A percentile compares a stretch with the other conserved stretches of the same genome.
Conservation (phyloP, 1,140 invertebrate genomes). For the Euura lappo region DNA sequence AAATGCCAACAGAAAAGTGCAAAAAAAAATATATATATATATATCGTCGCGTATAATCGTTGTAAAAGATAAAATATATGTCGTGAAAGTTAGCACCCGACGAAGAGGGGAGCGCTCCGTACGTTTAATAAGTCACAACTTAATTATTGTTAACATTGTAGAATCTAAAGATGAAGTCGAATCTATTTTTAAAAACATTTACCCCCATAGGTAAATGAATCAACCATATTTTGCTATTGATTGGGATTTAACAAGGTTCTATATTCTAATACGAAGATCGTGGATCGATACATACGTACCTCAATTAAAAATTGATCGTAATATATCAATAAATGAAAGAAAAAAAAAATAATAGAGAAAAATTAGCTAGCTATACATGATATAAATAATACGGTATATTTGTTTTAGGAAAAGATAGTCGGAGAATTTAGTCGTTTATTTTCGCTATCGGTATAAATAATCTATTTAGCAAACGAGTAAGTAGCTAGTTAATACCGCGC, state of each 20-base stretch:
- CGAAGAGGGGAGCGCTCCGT: not conserved
- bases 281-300: slow-evolving; percentile 56
- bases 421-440: slow-evolving; percentile 49
- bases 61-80: not conserved
- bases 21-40: slow-evolving; percentile 8
- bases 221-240: slow-evolving; percentile 57
- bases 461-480: not conserved
- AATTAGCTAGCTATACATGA: slow-evolving; percentile 39
- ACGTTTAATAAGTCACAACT: slow-evolving; percentile 35
- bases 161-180: slow-evolving; percentile 53
- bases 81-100: slow-evolving; percentile 7
- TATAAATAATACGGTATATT: slow-evolving; percentile 39
- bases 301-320: slow-evolving; percentile 50
- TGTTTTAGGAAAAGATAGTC: slow-evolving; percentile 43
- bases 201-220: slow-evolving; percentile 41
- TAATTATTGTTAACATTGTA: slow-evolving; percentile 45
- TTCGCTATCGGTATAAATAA: slow-evolving; percentile 35
- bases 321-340: slow-evolving; percentile 44
- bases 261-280: slow-evolving; percentile 40
- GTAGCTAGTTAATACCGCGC: not conserved
- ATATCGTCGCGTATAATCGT: not conserved
- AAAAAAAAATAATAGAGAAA: slow-evolving; percentile 19
- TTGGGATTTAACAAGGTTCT: slow-evolving; percentile 43
- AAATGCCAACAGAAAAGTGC: not conserved
- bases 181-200: slow-evolving; percentile 56